Evolutionary conservation across 2,888 invertebrate species (phyloP), one percentile per base, ranked within the genome.

Genomic region (Tenthredo livida): DNA sequence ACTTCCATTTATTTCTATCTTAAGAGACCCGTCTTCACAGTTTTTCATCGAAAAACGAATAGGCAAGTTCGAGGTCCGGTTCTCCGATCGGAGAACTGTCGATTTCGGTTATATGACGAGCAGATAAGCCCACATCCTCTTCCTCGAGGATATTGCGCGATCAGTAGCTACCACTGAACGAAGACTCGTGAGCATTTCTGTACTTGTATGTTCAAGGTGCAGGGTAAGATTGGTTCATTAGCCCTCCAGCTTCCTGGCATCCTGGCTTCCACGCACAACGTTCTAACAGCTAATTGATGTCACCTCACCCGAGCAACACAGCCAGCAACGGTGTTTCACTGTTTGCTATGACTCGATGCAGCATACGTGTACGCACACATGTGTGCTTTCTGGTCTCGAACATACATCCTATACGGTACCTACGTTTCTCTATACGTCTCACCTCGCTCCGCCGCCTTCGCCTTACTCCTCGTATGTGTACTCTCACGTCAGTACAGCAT

Each of bases 181-280:
- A 61, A 4, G 0, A 61, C 21, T 21, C 7, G 21, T 40, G 15
- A 2, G 37, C 3, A 29, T 40, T 33, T 33, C 1, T 17, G 17
- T 15, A 17, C 1, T 17, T 9, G 15, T n/a, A 12, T 70, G 3
- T n/a, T 12, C 5, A 9, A 25, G 15, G 50, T 21, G 21, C n/a
- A n/a, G n/a, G 9, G 25, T 43, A 12, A 12, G 75, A 75, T 75
- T 47, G 75, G 75, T 75, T 75, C 47, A 21, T 75, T 21, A 43
- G 47, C 6, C 40, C 10, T 61, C 2, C n/a, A 40, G 54, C 54
- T 54, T n/a, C 17, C n/a, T 10, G 6, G 5, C n/a, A 1, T 50
- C n/a, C 43, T 15, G 47, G 47, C 12, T 47, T 15, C 15, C 47
- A 47, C 17, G 37, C 17, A 12, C 7, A 37, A 15, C n/a, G 75